A percentile compares a stretch with the other conserved stretches of the same genome.
These are phyloP conservation scores for Eleginops maclovinus DNA, from an alignment of 2,113 vertebrate genomes.

Conservation along the genomic window DNA sequence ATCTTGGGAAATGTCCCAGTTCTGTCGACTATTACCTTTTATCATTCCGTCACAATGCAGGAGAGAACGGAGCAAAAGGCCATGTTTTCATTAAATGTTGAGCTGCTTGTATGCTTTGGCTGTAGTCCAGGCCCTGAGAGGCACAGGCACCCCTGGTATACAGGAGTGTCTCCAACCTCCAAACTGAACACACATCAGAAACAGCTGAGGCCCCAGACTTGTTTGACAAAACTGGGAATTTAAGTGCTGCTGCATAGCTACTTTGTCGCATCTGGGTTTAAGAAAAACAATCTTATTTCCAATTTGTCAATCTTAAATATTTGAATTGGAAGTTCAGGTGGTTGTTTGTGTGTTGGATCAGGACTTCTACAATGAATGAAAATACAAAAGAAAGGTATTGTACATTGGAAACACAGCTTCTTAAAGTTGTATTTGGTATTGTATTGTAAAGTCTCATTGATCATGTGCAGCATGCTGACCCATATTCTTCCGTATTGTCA, in stretches of 20 bases:
- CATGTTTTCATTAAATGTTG: conserved; percentile 63
- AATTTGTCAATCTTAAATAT: background rate
- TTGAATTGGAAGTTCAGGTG: background rate
- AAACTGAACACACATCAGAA: conserved; percentile 27
- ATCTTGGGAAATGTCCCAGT: conserved; percentile 35
- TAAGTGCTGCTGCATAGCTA: conserved; percentile 18
- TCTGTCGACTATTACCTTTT: conserved; percentile 45
- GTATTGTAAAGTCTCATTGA: too few species aligned
- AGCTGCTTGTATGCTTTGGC: conserved; percentile 66
- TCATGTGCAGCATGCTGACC: too few species aligned
- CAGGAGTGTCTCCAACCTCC: conserved; percentile 32
- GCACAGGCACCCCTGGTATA: conserved; percentile 23
- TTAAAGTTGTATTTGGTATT: too few species aligned
- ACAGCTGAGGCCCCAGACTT: conserved; percentile 2
- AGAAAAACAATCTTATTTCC: conserved; percentile 22
- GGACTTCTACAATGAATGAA: background rate
- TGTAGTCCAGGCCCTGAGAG: conserved; percentile 51
- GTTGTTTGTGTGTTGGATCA: background rate
- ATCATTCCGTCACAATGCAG: conserved; percentile 47
- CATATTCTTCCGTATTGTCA: too few species aligned
- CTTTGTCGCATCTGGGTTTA: background rate
- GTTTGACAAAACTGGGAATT: conserved; percentile 10
- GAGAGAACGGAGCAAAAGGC: conserved; percentile 42
- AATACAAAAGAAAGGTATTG: background rate
- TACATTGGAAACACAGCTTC: too few species aligned